These are phyloP conservation scores for Amblyopsis rosae DNA, from an alignment of 2,113 vertebrate genomes.

Conservation along the genomic window DNA sequence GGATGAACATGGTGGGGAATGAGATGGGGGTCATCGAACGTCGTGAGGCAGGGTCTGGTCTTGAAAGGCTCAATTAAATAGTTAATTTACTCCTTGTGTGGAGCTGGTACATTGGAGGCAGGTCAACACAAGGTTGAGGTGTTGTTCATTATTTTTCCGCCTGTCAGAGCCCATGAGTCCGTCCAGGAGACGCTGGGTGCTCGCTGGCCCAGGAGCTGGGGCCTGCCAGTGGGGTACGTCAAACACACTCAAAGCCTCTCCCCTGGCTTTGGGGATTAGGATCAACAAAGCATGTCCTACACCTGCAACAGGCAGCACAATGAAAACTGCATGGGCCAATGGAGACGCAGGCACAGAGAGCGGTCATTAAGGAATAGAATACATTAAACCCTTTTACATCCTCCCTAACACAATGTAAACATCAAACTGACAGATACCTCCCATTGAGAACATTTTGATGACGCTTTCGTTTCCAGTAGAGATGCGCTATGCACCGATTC, in stretches of 20 bases:
- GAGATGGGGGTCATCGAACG: slow-evolving; percentile 43
- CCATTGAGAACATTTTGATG: slow-evolving; percentile 52
- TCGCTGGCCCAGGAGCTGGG: slow-evolving; percentile 81
- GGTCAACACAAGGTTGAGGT: slow-evolving; percentile 94
- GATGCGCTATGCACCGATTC: too few relatives aligned
- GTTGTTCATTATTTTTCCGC: slow-evolving; percentile 99
- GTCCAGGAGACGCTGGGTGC: slow-evolving; percentile 81
- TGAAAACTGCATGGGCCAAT: slow-evolving; percentile 75
- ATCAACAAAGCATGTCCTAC: slow-evolving; percentile 92
- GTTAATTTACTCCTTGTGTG: slow-evolving; percentile 87
- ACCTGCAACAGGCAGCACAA: slow-evolving; percentile 82
- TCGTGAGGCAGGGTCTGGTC: slow-evolving; percentile 77
- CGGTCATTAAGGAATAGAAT: slow-evolving; percentile 74
- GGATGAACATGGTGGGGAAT: slow-evolving; percentile 17
- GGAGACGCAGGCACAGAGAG: slow-evolving; percentile 67
- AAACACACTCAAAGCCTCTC: slow-evolving; percentile 92
- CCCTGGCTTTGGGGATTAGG: slow-evolving; percentile 85
- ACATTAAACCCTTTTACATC: slow-evolving; percentile 73
- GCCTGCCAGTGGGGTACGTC: slow-evolving; percentile 94
- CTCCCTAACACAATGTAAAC: slow-evolving; percentile 49
- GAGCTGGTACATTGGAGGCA: slow-evolving; percentile 85
- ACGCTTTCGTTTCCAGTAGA: slow-evolving; percentile 28
- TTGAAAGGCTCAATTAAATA: slow-evolving; percentile 89
- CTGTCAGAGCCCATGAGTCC: slow-evolving; percentile 94
- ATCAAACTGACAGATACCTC: slow-evolving; percentile 56